Evolutionary conservation across 2,113 vertebrate species (phyloP).

Genomic region (Leucopternis melanops): DNA sequence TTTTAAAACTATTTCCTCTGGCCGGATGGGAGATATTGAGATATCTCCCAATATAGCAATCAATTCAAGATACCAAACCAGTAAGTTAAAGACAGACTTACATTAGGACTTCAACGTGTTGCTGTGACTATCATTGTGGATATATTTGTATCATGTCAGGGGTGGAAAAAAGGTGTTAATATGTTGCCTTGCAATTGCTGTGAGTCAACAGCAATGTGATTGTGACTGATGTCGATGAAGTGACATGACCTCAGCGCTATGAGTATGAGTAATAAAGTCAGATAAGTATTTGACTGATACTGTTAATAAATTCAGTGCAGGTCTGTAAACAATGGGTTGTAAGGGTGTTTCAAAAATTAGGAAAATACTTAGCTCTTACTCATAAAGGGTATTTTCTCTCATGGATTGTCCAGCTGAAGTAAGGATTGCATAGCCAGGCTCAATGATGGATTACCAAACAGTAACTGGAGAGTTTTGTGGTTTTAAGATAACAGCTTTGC

Average conservation of each 20-base stretch:
- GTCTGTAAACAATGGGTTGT: neutral
- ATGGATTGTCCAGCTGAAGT: neutral
- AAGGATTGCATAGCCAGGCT: neutral
- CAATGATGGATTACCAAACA: neutral
- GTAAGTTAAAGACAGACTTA: neutral
- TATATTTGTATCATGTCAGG: neutral
- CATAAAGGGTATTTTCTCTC: neutral
- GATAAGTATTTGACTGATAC: neutral
- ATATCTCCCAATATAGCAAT: neutral
- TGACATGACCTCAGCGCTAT: neutral
- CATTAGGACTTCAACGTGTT: neutral
- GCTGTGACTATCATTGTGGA: neutral
- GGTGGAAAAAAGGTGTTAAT: neutral
- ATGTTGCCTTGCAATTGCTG: neutral
- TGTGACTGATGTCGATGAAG: neutral
- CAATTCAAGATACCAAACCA: neutral
- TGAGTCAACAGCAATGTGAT: neutral
- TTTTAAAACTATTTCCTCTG: neutral
- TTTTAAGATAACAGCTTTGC: neutral
- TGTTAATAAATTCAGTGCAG: neutral
- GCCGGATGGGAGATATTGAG: neutral
- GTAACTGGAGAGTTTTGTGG: neutral
- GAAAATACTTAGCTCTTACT: neutral
- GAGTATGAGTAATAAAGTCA: neutral
- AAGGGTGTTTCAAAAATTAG: neutral